phyloP scores from a whole-genome alignment of 2,797 vertebrate genomes.

The Poecilia picta region DNA sequence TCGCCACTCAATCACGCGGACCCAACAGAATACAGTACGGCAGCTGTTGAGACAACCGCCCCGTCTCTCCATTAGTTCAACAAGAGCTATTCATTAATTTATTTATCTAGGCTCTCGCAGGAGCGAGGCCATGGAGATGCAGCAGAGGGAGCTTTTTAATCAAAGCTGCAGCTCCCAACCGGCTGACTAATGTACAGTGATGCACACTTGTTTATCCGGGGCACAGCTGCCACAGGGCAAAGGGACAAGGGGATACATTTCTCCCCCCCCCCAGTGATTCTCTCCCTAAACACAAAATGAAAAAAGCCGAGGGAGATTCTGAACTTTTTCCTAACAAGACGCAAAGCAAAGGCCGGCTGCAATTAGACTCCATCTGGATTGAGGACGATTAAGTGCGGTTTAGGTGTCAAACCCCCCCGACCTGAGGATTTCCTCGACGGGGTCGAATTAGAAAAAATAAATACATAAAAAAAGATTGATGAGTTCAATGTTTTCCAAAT shows the following conservation, averaged over 20 bases:
- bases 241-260: slow-evolving; percentile 66
- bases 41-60: slow-evolving; percentile 45
- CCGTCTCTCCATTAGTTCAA: slow-evolving; percentile 55
- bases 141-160: slow-evolving; percentile 75
- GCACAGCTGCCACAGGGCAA: slow-evolving; percentile 74
- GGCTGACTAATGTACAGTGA: slow-evolving; percentile 71
- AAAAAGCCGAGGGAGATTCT: slow-evolving; percentile 54
- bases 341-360: slow-evolving; percentile 70
- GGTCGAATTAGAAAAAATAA: slow-evolving; percentile 66
- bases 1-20: slow-evolving; percentile 40
- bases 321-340: slow-evolving; percentile 74
- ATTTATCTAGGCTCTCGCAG: slow-evolving; percentile 68
- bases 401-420: slow-evolving; percentile 55
- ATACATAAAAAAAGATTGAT: slow-evolving; percentile 77
- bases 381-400: slow-evolving; percentile 80
- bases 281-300: slow-evolving; percentile 29
- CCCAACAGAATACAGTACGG: slow-evolving; percentile 41
- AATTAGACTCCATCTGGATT: slow-evolving; percentile 78
- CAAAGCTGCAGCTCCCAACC: slow-evolving; percentile 58
- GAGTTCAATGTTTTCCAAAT: slow-evolving; percentile 83
- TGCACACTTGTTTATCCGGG: slow-evolving; percentile 77
- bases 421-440: slow-evolving; percentile 71
- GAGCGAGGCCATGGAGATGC: slow-evolving; percentile 67
- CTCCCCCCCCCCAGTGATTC: slow-evolving; percentile 18
- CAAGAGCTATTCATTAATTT: slow-evolving; percentile 69